phyloP scores from a whole-genome alignment of 2,113 vertebrate genomes.

The Enhydra lutris region DNA sequence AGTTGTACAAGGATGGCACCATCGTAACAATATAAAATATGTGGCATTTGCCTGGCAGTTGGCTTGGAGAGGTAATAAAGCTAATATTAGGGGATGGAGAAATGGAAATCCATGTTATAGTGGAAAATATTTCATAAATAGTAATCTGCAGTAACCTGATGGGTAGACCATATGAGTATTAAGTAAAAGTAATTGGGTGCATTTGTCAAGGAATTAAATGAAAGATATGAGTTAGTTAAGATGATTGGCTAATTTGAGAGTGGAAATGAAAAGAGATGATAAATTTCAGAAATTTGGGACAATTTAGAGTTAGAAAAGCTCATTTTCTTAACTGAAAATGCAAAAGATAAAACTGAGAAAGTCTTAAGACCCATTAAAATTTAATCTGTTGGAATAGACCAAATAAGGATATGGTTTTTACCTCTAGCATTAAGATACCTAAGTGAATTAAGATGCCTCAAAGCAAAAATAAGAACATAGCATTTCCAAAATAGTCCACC shows the following conservation, averaged over 20 bases:
- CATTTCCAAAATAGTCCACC: background rate
- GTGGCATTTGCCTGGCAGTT: background rate
- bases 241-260: conserved; percentile 4
- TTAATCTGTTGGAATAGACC: background rate
- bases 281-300: background rate
- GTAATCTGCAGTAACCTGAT: background rate
- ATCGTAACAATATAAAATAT: background rate
- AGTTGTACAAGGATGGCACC: rapidly evolving
- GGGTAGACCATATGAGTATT: background rate
- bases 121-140: background rate
- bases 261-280: background rate
- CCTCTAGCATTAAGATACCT: background rate
- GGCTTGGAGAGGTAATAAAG: background rate
- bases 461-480: conserved; percentile 32
- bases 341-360: conserved; percentile 26
- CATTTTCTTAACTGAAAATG: conserved; percentile 9
- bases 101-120: background rate
- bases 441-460: conserved; percentile 3
- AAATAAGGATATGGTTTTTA: background rate
- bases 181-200: background rate
- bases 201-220: background rate
- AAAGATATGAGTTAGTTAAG: conserved; percentile 27
- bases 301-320: background rate
- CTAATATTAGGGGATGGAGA: background rate
- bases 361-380: background rate